phyloP scores from a whole-genome alignment of 37 sponge, comb jelly and placozoan species.

The Amphimedon queenslandica region DNA sequence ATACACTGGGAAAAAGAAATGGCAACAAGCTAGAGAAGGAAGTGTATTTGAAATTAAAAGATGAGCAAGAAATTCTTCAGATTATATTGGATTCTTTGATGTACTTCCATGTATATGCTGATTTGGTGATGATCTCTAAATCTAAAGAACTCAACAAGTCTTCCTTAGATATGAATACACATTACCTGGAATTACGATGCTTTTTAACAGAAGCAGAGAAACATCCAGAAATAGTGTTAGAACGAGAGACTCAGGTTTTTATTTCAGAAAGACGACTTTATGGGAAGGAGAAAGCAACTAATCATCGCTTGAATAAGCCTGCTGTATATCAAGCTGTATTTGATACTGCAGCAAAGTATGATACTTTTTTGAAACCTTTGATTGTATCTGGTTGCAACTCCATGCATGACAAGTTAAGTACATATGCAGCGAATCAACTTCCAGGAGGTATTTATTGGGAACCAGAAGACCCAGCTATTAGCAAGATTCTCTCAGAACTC shows the following conservation, averaged over 20 bases:
- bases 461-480: conserved; percentile 15
- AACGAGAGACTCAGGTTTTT: conserved; percentile 21
- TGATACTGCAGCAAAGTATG: too few species aligned
- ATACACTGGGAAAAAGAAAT: conserved; percentile 13
- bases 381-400: conserved; percentile 8
- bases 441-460: conserved; percentile 50
- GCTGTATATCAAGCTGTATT: too few species aligned
- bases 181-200: conserved; percentile 19
- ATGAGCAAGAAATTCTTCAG: neutral
- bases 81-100: conserved; percentile 25
- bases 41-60: conserved; percentile 20
- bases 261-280: conserved; percentile 27
- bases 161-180: conserved; percentile 22
- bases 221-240: conserved; percentile 21
- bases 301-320: conserved; percentile 22
- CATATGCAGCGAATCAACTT: conserved; percentile 31
- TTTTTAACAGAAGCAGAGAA: conserved; percentile 28
- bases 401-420: conserved; percentile 19
- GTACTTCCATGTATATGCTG: conserved; percentile 29
- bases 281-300: conserved; percentile 26
- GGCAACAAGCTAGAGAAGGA: conserved; percentile 25
- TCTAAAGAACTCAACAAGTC: conserved; percentile 21
- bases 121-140: conserved; percentile 36
- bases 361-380: too few species aligned
- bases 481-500: conserved; percentile 13